Evolutionary conservation across 2,888 invertebrate species (phyloP).

Genomic region (Rhagonycha lutea): DNA sequence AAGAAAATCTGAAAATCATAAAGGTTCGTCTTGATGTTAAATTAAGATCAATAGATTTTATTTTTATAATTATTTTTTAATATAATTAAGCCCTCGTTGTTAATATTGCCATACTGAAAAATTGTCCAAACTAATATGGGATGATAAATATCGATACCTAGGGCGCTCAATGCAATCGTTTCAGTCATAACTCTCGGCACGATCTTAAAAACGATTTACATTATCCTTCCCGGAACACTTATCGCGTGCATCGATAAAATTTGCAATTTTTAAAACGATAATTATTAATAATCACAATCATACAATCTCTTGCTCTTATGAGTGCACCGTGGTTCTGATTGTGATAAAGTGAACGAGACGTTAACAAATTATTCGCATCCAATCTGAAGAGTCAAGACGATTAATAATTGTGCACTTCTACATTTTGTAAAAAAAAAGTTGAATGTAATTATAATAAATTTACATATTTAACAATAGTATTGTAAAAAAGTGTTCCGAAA

Average conservation of each 20-base stretch:
- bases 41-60: not conserved
- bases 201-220: constrained; percentile 17
- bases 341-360: constrained; percentile 14
- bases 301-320: constrained; percentile 16
- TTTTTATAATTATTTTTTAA: not conserved
- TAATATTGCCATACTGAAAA: not conserved
- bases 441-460: constrained; percentile 7
- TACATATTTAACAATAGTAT: not conserved
- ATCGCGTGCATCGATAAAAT: constrained; percentile 23
- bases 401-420: constrained; percentile 8
- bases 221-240: constrained; percentile 19
- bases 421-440: constrained; percentile 11
- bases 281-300: constrained; percentile 28
- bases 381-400: constrained; percentile 16
- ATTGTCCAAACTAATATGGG: constrained; percentile 5
- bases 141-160: constrained; percentile 17
- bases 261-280: constrained; percentile 26
- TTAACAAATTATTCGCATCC: constrained; percentile 17
- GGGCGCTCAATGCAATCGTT: constrained; percentile 22
- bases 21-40: not conserved
- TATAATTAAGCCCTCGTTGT: not conserved
- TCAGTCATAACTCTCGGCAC: constrained; percentile 16
- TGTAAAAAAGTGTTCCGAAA: not conserved
- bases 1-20: not conserved
- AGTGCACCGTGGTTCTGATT: constrained; percentile 10